Evolutionary conservation across 2,888 invertebrate genomes (phyloP), one percentile per base, ranked within the genome.

Genomic region (Azorinus chamasolen): DNA sequence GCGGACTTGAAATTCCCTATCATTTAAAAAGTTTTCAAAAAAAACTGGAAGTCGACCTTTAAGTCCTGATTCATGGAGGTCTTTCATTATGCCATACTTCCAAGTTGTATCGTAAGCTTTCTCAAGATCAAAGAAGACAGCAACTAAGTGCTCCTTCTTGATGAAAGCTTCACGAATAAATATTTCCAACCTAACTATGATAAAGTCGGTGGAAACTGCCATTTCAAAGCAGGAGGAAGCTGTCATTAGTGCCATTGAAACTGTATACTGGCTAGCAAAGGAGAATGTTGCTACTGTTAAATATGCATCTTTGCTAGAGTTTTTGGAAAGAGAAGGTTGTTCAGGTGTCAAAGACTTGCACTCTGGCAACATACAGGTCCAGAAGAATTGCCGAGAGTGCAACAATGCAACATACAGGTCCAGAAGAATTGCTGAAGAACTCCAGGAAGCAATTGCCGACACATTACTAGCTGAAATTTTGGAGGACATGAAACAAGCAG

Each of bases 191-290:
- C n/a, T n/a, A n/a, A n/a, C n/a, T n/a, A n/a, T n/a, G n/a, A n/a
- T n/a, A 41, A 66, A 66, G 37, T 16, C 50, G 20, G 50, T 50
- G 20, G n/a, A 25, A 43, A 57, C 50, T 14, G 5, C 16, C 12
- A 41, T 58, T 22, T 50, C 41, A 2, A 32, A 57, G 22, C 20
- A 66, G 27, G 25, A 50, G 24, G 58, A 14, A 12, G 70, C 63
- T 46, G 32, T 70, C 18, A 27, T 32, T 16, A 20, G 32, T 16
- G 70, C 63, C 18, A 63, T 63, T 20, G 39, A 48, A 24, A 41
- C 41, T 18, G 70, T 58, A 0, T 70, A 55, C 25, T 70, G 70
- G 62, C 25, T 70, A 20, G 50, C 63, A n/a, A 63, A 63, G 22
- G 70, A 70, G 48, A 54, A 64, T 20, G 53, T 64, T 24, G 45